Percentiles rank a stretch among this genome's conserved stretches.
These are phyloP conservation scores for Spheniscus humboldti DNA, from an alignment of 2,797 vertebrate genomes.

Conservation along the genomic window DNA sequence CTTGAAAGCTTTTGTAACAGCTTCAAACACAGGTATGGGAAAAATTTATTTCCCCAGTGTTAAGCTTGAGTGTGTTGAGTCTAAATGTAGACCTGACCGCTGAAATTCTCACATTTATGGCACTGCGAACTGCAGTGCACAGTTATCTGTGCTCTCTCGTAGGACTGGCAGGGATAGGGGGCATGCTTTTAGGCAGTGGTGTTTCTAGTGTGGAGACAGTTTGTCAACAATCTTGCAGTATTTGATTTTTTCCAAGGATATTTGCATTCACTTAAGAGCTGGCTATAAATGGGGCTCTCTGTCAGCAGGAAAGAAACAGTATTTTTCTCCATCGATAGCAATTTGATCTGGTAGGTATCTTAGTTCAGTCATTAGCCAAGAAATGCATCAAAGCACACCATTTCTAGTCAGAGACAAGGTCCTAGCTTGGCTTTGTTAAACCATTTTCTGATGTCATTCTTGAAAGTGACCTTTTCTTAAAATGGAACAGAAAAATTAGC, in stretches of 20 bases:
- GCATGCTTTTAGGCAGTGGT: background rate
- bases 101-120: background rate
- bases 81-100: background rate
- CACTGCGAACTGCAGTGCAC: background rate
- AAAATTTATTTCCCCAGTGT: background rate
- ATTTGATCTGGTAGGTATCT: background rate
- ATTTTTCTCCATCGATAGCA: background rate
- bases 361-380: background rate
- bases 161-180: background rate
- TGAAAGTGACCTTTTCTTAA: background rate
- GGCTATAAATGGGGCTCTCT: background rate
- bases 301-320: background rate
- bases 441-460: background rate
- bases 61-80: background rate
- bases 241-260: background rate
- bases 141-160: background rate
- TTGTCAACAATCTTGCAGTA: background rate
- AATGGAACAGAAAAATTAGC: background rate
- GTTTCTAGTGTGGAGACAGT: background rate
- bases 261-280: background rate
- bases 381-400: background rate
- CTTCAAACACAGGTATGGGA: background rate
- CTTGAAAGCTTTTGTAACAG: background rate
- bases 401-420: background rate
- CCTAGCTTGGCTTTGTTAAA: background rate